A percentile compares a stretch with the other conserved stretches of the same genome.
Conservation (phyloP, 1,140 invertebrate genomes). For the Eurosta solidaginis region DNA sequence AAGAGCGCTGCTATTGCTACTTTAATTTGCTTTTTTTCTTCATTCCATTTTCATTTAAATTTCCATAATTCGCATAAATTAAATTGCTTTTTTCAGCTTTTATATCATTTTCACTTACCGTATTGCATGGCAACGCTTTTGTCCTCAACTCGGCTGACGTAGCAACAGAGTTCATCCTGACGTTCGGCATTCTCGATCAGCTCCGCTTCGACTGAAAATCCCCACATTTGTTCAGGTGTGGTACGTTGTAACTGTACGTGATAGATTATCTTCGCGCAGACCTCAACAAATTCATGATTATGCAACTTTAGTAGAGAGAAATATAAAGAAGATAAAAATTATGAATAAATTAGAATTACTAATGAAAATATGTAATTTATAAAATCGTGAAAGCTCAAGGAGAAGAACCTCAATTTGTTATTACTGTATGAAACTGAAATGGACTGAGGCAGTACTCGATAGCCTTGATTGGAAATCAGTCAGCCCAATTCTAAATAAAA, state of each 20-base stretch:
- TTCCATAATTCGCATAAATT: background rate
- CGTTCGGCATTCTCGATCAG: slow-evolving; percentile 93
- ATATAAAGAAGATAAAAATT: slow-evolving; percentile 17
- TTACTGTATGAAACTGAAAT: too few relatives aligned
- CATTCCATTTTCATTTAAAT: background rate
- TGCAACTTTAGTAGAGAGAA: slow-evolving; percentile 70
- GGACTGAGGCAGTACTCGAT: too few relatives aligned
- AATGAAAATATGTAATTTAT: background rate
- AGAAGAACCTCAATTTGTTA: too few relatives aligned
- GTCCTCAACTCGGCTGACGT: slow-evolving; percentile 92
- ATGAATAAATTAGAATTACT: background rate
- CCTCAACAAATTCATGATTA: slow-evolving; percentile 94
- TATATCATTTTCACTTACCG: slow-evolving; percentile 68
- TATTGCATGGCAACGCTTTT: slow-evolving; percentile 94
- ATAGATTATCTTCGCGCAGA: slow-evolving; percentile 95
- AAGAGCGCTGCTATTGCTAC: too few relatives aligned
- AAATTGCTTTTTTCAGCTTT: background rate
- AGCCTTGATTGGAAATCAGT: too few relatives aligned
- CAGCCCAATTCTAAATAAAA: too few relatives aligned
- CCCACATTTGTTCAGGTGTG: slow-evolving; percentile 94
- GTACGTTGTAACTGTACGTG: slow-evolving; percentile 90
- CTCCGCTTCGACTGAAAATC: slow-evolving; percentile 96
- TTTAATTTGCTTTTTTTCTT: background rate
- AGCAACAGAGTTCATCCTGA: slow-evolving; percentile 95
- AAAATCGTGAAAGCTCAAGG: too few relatives aligned